Evolutionary conservation across 2,888 invertebrate genomes (phyloP).

Genomic region (Callosobruchus maculatus): DNA sequence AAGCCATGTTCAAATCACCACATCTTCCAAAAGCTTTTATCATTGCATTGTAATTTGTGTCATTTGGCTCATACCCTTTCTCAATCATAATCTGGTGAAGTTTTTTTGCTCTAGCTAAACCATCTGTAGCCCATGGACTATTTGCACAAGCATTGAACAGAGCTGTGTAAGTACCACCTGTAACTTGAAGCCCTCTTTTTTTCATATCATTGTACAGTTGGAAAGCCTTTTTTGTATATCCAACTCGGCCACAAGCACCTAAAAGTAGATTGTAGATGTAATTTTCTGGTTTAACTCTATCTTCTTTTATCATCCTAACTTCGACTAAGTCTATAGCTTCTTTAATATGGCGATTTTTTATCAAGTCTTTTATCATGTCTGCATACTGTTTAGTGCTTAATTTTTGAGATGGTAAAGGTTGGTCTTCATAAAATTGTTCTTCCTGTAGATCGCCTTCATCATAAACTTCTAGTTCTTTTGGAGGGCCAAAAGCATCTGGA

Average conservation of each 20-base stretch:
- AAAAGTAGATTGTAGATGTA: constrained; percentile 83
- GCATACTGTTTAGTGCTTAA: constrained; percentile 65
- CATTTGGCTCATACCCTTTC: constrained; percentile 66
- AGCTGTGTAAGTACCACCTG: constrained; percentile 75
- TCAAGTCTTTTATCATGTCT: constrained; percentile 64
- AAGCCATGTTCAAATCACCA: constrained; percentile 74
- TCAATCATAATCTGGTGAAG: constrained; percentile 67
- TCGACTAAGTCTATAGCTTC: constrained; percentile 79
- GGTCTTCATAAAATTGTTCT: constrained; percentile 55
- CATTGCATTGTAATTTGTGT: constrained; percentile 81
- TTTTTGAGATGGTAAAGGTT: constrained; percentile 50
- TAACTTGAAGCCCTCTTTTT: constrained; percentile 63
- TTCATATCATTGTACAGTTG: constrained; percentile 81
- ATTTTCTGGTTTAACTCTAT: constrained; percentile 72
- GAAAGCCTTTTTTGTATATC: constrained; percentile 84
- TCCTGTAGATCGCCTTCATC: constrained; percentile 59
- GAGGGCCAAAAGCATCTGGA: constrained; percentile 59
- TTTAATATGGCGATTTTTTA: constrained; percentile 62
- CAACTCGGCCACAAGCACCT: constrained; percentile 75
- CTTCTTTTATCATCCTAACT: constrained; percentile 70
- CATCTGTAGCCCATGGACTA: constrained; percentile 65
- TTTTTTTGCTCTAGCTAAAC: constrained; percentile 63
- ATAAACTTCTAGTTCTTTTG: constrained; percentile 33
- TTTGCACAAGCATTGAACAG: constrained; percentile 87
- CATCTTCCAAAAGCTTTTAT: constrained; percentile 88